These are phyloP conservation scores for Atopsyche davidsoni DNA, from an alignment of 1,140 invertebrate species.

Conservation along the genomic window DNA sequence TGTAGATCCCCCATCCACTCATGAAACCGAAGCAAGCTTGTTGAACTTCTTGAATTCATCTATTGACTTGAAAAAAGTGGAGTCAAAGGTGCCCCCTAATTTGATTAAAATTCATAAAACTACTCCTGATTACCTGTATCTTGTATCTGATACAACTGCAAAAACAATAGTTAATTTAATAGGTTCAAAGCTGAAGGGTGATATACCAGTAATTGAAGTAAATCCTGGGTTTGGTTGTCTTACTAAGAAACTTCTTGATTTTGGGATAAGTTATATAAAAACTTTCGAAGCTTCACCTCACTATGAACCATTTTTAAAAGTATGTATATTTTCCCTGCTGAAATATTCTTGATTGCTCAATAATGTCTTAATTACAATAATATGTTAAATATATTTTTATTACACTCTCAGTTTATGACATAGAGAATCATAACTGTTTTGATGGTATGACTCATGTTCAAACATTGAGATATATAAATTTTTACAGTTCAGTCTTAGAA, in stretches of 20 bases:
- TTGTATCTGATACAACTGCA: conserved; percentile 33
- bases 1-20: too few relatives aligned
- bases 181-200: conserved; percentile 32
- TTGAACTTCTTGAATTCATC: conserved; percentile 8
- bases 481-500: too few relatives aligned
- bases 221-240: conserved; percentile 51
- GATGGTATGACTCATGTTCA: too few relatives aligned
- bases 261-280: conserved; percentile 32
- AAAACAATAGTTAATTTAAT: conserved; percentile 36
- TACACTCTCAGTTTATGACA: too few relatives aligned
- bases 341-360: too few relatives aligned
- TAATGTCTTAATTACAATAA: too few relatives aligned
- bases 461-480: too few relatives aligned
- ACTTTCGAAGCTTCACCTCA: conserved; percentile 11
- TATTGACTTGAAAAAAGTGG: not conserved
- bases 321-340: too few relatives aligned
- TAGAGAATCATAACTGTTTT: too few relatives aligned
- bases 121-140: conserved; percentile 10
- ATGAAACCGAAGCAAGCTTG: too few relatives aligned
- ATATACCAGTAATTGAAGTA: conserved; percentile 44
- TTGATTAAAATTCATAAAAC: conserved; percentile 11
- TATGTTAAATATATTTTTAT: too few relatives aligned
- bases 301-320: conserved; percentile 1
- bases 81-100: conserved; percentile 2
- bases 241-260: conserved; percentile 34